Conservation (phyloP, 2,888 invertebrate genomes). For the Petrolisthes cinctipes region DNA sequence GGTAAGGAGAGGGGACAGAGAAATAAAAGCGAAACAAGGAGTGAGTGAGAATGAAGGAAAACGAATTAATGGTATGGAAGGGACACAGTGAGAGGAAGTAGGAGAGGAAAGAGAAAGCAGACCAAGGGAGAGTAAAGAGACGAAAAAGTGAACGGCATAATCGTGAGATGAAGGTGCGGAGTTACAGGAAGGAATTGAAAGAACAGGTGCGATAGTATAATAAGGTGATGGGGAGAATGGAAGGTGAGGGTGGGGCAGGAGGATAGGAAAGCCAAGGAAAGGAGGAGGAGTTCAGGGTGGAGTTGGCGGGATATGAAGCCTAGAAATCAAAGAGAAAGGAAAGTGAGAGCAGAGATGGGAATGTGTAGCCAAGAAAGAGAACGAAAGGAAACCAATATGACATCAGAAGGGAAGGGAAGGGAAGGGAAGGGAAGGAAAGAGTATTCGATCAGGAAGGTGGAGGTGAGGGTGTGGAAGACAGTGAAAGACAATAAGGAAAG, state of each 20-base stretch:
- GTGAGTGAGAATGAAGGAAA: slow-evolving; percentile 5
- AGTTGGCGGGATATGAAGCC: not conserved
- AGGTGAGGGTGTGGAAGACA: no score
- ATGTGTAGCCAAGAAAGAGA: not conserved
- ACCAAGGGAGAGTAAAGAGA: not conserved
- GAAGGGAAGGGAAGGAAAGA: not conserved
- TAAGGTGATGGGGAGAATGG: no score
- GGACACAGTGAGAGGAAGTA: not conserved
- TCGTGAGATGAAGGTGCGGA: no score
- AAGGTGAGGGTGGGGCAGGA: no score
- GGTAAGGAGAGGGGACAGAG: not conserved
- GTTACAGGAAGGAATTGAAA: not conserved
- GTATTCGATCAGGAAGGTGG: no score
- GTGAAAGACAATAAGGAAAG: slow-evolving; percentile 5
- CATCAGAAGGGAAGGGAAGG: not conserved
- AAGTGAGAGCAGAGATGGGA: not conserved
- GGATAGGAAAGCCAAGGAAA: not conserved
- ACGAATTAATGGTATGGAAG: not conserved
- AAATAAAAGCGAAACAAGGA: not conserved
- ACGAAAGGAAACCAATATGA: no score
- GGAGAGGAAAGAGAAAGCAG: not conserved
- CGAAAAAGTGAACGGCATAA: no score
- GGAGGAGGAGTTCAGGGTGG: not conserved
- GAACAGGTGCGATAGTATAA: not conserved
- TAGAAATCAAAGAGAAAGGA: not conserved